These are phyloP conservation scores for Luperina nickerlii DNA, from an alignment of 2,888 invertebrate genomes.

Conservation along the genomic window DNA sequence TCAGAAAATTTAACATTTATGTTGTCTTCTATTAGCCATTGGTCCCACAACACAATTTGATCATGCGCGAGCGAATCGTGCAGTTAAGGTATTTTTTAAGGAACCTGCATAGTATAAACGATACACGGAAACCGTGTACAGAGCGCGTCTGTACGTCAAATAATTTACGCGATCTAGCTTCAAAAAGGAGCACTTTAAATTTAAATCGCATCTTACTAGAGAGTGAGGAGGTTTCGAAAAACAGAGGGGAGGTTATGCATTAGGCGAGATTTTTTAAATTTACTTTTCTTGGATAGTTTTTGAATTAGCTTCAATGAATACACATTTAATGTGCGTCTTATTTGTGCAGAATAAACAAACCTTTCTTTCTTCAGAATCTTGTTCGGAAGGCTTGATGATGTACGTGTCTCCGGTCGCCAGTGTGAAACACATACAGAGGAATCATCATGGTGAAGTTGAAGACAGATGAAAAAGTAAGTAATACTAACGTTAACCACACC, in stretches of 20 bases:
- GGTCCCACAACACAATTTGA: neutral
- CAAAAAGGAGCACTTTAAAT: neutral
- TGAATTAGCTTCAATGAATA: neutral
- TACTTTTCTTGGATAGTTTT: neutral
- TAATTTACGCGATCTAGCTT: neutral
- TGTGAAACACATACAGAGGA: neutral
- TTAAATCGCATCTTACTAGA: neutral
- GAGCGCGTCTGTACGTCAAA: neutral
- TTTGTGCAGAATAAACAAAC: neutral
- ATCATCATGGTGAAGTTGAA: too few relatives aligned
- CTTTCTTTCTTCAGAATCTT: neutral
- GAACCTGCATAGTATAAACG: neutral
- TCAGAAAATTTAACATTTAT: neutral
- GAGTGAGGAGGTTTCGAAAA: neutral
- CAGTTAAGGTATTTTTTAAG: neutral
- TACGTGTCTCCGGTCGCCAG: neutral
- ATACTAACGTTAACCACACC: constrained; percentile 96
- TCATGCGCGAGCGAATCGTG: neutral
- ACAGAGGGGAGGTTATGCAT: neutral
- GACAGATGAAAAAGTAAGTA: neutral
- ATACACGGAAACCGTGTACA: neutral
- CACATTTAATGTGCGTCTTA: neutral
- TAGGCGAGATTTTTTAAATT: neutral
- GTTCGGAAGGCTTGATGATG: neutral
- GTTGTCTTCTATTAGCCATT: neutral